Evolutionary conservation across 2,888 invertebrate genomes (phyloP), one percentile per base, ranked within the genome.

Genomic region (Tromatobia lineatoria): DNA sequence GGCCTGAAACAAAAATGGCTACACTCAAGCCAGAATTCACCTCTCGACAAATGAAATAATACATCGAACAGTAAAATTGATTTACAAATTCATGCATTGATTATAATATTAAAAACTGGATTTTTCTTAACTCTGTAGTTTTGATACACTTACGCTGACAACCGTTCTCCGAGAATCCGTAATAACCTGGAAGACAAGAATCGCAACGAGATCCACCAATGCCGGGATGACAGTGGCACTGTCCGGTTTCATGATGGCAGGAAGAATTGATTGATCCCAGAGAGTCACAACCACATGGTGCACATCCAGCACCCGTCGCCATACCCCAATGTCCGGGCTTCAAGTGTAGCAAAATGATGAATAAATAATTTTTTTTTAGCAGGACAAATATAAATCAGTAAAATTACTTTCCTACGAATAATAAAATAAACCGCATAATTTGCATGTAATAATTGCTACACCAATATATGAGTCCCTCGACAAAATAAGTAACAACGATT

Each of bases 291-390:
- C 95, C 95, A 93, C 99, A 99, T n/a, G 96, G 95, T 61, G 95
- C 94, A 92, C 99, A 99, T 54, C 98, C 98, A 15, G 95, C 94
- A 18, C 96, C 95, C 71, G 96, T 95, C 4, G 94, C 94, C 54
- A 97, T 93, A 85, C 97, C 97, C 97, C 98, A 98, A 94, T 96
- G 96, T 10, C 97, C 97, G 87, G 95, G 94, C 96, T 96, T 34
- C 81, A 78, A 86, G 25, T 57, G 18, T 47, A 23, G 13, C 18
- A 47, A 80, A 59, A 64, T 45, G 11, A 66, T 50, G 45, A 73
- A 42, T 20, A 0, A 15, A 23, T 15, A 15, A 57, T 57, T 3
- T 13, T 25, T 25, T 25, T 4, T 2, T 18, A 50, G 3, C 47
- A 50, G n/a, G 18, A 18, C n/a, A 7, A n/a, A 50, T 50, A 50